Evolutionary conservation across 1,140 invertebrate genomes (phyloP).

Genomic region (Zaprionus africanus): DNA sequence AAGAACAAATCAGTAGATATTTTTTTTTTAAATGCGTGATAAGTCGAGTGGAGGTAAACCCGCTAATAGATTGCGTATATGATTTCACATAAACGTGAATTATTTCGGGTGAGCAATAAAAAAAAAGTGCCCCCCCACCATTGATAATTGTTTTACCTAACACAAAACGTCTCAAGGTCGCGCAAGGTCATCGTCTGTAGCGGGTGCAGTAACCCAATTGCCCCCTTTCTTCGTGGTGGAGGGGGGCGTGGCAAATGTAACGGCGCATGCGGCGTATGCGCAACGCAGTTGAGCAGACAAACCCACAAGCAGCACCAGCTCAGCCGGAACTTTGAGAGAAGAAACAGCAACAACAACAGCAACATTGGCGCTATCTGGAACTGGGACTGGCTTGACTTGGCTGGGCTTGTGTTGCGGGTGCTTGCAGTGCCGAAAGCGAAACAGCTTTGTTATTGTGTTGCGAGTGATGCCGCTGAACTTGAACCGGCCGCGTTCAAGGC

Average conservation of each 20-base stretch:
- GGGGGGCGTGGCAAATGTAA: slow-evolving; percentile 47
- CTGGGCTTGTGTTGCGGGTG: slow-evolving; percentile 56
- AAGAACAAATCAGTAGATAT: background rate
- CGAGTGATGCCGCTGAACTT: slow-evolving; percentile 65
- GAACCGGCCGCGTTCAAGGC: slow-evolving; percentile 72
- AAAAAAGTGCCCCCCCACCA: background rate
- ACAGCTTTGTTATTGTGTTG: slow-evolving; percentile 64
- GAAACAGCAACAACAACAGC: slow-evolving; percentile 10
- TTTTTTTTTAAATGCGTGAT: background rate
- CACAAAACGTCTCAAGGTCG: slow-evolving; percentile 70
- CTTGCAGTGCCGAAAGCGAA: slow-evolving; percentile 51
- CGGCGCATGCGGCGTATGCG: slow-evolving; percentile 73
- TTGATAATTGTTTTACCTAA: slow-evolving; percentile 33
- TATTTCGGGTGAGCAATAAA: background rate
- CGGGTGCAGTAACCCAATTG: slow-evolving; percentile 73
- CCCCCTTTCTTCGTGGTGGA: background rate
- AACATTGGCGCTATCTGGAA: slow-evolving; percentile 32
- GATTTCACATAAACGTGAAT: background rate
- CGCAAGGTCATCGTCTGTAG: slow-evolving; percentile 63
- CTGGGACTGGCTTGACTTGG: slow-evolving; percentile 37
- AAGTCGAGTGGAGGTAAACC: background rate
- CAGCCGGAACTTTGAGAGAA: slow-evolving; percentile 70
- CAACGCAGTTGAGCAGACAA: slow-evolving; percentile 37
- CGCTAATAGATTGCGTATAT: background rate
- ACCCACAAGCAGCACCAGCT: slow-evolving; percentile 45